Percentiles rank a stretch among this genome's conserved stretches.
phyloP scores from a whole-genome alignment of 1,140 invertebrate species.

The Euura saliciscinereae region DNA sequence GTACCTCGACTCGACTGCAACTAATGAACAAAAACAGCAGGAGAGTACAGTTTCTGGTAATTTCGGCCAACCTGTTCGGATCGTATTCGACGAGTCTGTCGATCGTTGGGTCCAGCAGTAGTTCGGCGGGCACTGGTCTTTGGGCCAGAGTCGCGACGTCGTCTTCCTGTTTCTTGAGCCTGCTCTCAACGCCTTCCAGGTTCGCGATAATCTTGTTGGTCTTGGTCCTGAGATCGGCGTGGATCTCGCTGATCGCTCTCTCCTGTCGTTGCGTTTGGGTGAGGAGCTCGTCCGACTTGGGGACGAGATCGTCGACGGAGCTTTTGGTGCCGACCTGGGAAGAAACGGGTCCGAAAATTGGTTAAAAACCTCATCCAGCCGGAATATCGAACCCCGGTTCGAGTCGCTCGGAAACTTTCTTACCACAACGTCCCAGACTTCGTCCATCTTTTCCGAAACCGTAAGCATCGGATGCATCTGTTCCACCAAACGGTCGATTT shows the following conservation, averaged over 20 bases:
- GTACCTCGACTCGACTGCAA: not conserved
- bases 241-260: slow-evolving; percentile 84
- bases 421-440: slow-evolving; percentile 85
- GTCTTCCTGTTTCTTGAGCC: slow-evolving; percentile 82
- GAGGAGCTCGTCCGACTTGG: slow-evolving; percentile 83
- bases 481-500: slow-evolving; percentile 77
- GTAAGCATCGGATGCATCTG: slow-evolving; percentile 82
- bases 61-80: slow-evolving; percentile 63
- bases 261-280: slow-evolving; percentile 87
- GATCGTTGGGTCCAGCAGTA: slow-evolving; percentile 77
- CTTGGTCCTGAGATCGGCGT: slow-evolving; percentile 79
- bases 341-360: not conserved
- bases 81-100: slow-evolving; percentile 78
- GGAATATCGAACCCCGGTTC: not conserved
- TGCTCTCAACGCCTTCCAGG: slow-evolving; percentile 81
- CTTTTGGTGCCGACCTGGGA: slow-evolving; percentile 76
- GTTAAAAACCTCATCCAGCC: not conserved
- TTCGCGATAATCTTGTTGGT: slow-evolving; percentile 89
- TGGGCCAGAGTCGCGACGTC: slow-evolving; percentile 76
- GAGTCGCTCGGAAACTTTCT: slow-evolving; percentile 21
- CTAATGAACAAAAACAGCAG: too few relatives aligned
- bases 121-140: slow-evolving; percentile 72
- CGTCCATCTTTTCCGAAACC: slow-evolving; percentile 88
- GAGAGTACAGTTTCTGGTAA: too few relatives aligned
- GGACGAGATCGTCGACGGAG: slow-evolving; percentile 81